Percentiles rank a stretch among this genome's conserved stretches.
phyloP scores from a whole-genome alignment of 2,113 vertebrate genomes.

The Campylomormyrus numenius region DNA sequence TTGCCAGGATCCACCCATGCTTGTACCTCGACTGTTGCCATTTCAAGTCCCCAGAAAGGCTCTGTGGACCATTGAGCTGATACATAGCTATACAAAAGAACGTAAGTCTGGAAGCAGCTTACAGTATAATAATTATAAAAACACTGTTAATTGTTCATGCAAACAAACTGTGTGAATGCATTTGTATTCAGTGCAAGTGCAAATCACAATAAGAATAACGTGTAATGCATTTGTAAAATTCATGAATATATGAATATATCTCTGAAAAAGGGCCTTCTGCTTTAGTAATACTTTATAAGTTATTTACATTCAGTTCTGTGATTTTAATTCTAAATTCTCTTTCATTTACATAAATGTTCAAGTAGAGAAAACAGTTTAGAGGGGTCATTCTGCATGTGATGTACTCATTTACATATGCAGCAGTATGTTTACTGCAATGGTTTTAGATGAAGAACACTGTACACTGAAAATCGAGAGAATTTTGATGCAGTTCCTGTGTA shows the following conservation, averaged over 20 bases:
- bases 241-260: background rate
- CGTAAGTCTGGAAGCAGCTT: background rate
- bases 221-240: background rate
- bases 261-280: background rate
- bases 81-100: background rate
- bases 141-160: background rate
- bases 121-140: background rate
- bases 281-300: background rate
- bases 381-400: background rate
- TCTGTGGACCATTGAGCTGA: background rate
- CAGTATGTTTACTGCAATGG: background rate
- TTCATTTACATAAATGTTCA: constrained; percentile 1
- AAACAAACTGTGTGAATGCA: background rate
- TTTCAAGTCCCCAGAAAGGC: background rate
- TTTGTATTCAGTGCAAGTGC: background rate
- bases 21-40: background rate
- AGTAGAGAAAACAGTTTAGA: background rate
- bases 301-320: background rate
- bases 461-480: background rate
- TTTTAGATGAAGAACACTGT: background rate
- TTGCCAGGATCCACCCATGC: background rate
- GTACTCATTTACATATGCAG: background rate
- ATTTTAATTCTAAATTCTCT: background rate
- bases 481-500: background rate
- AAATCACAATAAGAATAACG: background rate